A percentile compares a stretch with the other conserved stretches of the same genome.
Conservation (phyloP, 2,113 vertebrate genomes). For the Malaclemys terrapin region DNA sequence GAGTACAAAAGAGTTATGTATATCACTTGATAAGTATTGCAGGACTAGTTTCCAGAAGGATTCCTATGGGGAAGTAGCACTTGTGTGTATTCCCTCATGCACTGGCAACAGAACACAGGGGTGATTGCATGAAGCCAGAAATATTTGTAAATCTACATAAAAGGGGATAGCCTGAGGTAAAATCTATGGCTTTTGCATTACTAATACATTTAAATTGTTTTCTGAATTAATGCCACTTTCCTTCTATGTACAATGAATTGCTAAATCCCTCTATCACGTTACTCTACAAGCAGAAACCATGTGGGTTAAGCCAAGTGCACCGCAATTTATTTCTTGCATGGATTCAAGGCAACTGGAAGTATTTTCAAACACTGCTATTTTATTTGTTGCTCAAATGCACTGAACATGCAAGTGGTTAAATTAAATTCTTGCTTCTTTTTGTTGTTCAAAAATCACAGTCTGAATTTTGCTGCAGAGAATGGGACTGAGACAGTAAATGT, state of each 20-base stretch:
- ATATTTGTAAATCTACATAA: background rate
- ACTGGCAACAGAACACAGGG: background rate
- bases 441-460: background rate
- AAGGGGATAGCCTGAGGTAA: background rate
- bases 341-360: slow-evolving; percentile 32
- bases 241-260: background rate
- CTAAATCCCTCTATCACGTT: slow-evolving; percentile 12
- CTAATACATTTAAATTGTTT: background rate
- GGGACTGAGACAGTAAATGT: background rate
- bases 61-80: background rate
- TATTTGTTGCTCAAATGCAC: slow-evolving; percentile 45
- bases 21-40: slow-evolving; percentile 58
- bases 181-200: background rate
- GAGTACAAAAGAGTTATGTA: slow-evolving; percentile 64
- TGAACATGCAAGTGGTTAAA: background rate
- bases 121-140: background rate
- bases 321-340: slow-evolving; percentile 9
- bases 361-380: slow-evolving; percentile 54
- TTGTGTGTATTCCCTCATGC: background rate
- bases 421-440: slow-evolving; percentile 29
- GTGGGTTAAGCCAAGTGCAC: slow-evolving; percentile 14
- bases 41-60: slow-evolving; percentile 9
- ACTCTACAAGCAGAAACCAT: background rate
- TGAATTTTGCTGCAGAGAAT: slow-evolving; percentile 26
- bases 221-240: slow-evolving; percentile 10